Conservation (phyloP, 2,888 invertebrate genomes). For the Nephrotoma appendiculata region DNA sequence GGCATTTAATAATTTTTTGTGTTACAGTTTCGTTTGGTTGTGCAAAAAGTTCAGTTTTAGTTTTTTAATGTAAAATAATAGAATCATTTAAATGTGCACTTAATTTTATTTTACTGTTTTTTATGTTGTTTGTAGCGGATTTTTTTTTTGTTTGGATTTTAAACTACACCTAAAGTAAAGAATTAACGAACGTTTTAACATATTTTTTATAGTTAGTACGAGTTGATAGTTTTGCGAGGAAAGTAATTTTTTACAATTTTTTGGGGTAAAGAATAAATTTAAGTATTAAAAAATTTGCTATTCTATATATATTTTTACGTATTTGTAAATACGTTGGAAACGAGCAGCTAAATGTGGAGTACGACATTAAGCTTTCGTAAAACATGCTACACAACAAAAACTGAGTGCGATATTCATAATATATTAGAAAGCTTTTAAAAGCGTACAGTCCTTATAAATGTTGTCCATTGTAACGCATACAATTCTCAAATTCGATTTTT, state of each 20-base stretch:
- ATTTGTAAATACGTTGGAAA: neutral
- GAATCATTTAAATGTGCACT: neutral
- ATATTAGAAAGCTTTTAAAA: neutral
- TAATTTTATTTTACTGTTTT: neutral
- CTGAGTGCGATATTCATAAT: neutral
- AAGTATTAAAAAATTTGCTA: neutral
- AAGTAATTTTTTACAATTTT: neutral
- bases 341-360: neutral
- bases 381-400: neutral
- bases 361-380: neutral
- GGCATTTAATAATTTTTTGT: neutral
- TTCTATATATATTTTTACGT: neutral
- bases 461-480: neutral
- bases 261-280: neutral
- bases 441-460: neutral
- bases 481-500: neutral
- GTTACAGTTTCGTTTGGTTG: neutral
- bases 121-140: neutral
- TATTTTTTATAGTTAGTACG: neutral
- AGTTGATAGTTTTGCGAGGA: neutral
- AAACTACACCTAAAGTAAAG: neutral
- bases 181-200: neutral
- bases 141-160: neutral
- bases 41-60: neutral
- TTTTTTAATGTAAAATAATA: neutral